Evolutionary conservation across 1,140 invertebrate species (phyloP).

Genomic region (Atopsyche davidsoni): DNA sequence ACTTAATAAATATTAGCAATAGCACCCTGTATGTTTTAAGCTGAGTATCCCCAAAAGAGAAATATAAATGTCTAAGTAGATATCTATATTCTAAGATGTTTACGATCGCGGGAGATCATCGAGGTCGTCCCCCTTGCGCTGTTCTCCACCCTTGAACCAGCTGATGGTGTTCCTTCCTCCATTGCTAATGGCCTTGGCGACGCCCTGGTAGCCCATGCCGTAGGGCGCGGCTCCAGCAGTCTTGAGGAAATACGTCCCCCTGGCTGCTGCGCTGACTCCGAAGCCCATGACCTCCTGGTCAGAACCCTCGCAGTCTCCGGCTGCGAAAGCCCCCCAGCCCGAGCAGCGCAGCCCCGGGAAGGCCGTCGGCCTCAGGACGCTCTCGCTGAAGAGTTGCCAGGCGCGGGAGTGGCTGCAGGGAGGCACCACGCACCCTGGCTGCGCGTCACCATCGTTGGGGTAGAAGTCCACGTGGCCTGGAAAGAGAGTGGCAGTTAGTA

Average conservation of each 20-base stretch:
- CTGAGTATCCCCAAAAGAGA: too few relatives aligned
- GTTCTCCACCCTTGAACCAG: too few relatives aligned
- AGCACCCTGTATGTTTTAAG: too few relatives aligned
- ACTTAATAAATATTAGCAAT: too few relatives aligned
- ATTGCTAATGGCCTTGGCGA: too few relatives aligned
- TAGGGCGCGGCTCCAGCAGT: constrained; percentile 33
- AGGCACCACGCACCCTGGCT: constrained; percentile 48
- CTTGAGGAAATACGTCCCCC: constrained; percentile 36
- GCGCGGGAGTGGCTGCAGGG: constrained; percentile 60
- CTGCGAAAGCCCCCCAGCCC: constrained; percentile 35
- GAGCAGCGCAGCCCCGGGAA: constrained; percentile 36
- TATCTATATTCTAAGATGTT: too few relatives aligned
- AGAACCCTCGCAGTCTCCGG: constrained; percentile 29
- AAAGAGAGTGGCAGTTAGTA: too few relatives aligned
- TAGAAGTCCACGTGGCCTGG: constrained; percentile 71
- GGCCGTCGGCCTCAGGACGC: constrained; percentile 37
- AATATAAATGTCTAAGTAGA: too few relatives aligned
- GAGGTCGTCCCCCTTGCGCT: too few relatives aligned
- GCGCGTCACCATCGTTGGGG: constrained; percentile 61
- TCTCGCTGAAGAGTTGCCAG: constrained; percentile 57
- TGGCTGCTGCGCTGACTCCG: constrained; percentile 20
- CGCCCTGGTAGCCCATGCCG: too few relatives aligned
- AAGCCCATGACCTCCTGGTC: constrained; percentile 33
- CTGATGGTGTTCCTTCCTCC: too few relatives aligned
- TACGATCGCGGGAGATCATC: too few relatives aligned